Conservation (phyloP, 2,888 invertebrate species). For the Trypoxylon attenuatum region DNA sequence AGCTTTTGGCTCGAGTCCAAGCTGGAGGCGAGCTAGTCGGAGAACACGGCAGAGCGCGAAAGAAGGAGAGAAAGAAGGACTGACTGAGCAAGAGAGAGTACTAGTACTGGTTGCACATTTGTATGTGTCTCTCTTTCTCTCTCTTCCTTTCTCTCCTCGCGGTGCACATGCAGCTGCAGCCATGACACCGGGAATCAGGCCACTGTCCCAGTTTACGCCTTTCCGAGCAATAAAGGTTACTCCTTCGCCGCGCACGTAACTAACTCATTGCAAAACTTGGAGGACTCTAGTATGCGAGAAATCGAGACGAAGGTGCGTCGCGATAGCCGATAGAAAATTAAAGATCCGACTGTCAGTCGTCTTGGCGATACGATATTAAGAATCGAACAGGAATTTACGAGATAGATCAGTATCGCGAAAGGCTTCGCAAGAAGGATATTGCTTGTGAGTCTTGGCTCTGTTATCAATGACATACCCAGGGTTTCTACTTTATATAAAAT, state of each 20-base stretch:
- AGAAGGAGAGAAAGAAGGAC: constrained; percentile 19
- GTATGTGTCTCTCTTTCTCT: constrained; percentile 48
- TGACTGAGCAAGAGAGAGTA: neutral
- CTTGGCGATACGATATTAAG: too few species aligned
- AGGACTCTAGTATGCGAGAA: constrained; percentile 30
- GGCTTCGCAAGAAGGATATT: too few species aligned
- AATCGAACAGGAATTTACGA: too few species aligned
- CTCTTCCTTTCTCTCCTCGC: too few species aligned
- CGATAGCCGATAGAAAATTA: neutral
- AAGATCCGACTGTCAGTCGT: too few species aligned
- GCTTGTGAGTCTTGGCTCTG: too few species aligned
- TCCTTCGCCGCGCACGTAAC: constrained; percentile 48
- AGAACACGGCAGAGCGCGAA: constrained; percentile 28
- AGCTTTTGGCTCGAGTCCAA: constrained; percentile 59
- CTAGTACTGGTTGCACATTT: constrained; percentile 50
- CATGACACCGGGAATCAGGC: constrained; percentile 71
- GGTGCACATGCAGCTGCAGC: constrained; percentile 64
- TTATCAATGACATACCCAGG: too few species aligned
- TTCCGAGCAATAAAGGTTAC: constrained; percentile 63
- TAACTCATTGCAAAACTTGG: constrained; percentile 39
- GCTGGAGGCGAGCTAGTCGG: constrained; percentile 11
- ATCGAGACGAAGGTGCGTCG: constrained; percentile 17
- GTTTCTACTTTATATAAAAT: too few species aligned
- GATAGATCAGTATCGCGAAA: too few species aligned
- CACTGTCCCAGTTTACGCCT: constrained; percentile 70